Conservation (phyloP, 2,888 invertebrate genomes). For the Furcula furcula region DNA sequence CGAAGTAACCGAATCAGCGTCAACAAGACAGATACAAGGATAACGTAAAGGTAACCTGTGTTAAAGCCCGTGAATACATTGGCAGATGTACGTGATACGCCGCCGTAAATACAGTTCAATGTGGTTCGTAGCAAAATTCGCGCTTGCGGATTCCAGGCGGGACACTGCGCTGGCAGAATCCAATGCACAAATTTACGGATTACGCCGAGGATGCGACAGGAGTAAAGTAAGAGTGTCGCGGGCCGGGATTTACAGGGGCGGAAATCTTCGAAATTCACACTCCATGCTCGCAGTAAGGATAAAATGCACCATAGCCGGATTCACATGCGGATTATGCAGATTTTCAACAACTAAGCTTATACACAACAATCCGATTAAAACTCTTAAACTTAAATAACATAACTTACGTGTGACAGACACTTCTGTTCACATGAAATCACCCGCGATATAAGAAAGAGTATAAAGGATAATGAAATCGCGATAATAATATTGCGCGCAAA, state of each 20-base stretch:
- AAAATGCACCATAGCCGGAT: constrained; percentile 50
- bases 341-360: constrained; percentile 44
- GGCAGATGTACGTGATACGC: constrained; percentile 27
- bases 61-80: constrained; percentile 32
- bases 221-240: constrained; percentile 63
- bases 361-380: constrained; percentile 41
- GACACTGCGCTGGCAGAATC: constrained; percentile 55
- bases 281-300: constrained; percentile 57
- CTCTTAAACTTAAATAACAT: constrained; percentile 12
- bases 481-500: constrained; percentile 14
- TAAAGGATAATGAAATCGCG: not conserved
- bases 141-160: constrained; percentile 57
- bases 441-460: not conserved
- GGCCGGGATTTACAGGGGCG: constrained; percentile 71
- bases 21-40: constrained; percentile 19
- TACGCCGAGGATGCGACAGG: constrained; percentile 52
- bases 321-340: constrained; percentile 51
- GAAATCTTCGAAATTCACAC: constrained; percentile 70
- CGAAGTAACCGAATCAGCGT: constrained; percentile 16
- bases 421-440: not conserved
- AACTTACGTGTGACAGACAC: not conserved
- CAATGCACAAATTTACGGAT: constrained; percentile 68
- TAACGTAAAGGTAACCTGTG: constrained; percentile 29
- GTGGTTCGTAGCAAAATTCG: constrained; percentile 45
- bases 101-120: constrained; percentile 19